phyloP scores from a whole-genome alignment of 1,140 invertebrate species.

The Drosophila punjabiensis region DNA sequence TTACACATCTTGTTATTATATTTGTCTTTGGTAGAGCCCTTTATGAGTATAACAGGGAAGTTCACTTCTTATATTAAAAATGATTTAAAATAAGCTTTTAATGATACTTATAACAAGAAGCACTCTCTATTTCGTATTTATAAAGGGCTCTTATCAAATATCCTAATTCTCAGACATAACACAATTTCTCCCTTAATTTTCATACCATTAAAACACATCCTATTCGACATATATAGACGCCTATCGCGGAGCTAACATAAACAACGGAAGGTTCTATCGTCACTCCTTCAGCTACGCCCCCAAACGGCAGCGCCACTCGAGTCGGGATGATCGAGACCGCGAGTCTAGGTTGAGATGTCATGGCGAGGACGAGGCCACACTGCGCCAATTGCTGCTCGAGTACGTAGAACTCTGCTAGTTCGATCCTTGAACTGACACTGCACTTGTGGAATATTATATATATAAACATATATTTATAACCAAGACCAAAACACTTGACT shows the following conservation, averaged over 20 bases:
- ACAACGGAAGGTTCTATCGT: slow-evolving; percentile 85
- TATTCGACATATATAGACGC: slow-evolving; percentile 51
- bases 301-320: slow-evolving; percentile 77
- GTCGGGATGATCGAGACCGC: slow-evolving; percentile 81
- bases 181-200: not conserved
- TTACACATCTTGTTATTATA: not conserved
- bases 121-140: not conserved
- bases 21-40: not conserved
- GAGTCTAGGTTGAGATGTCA: slow-evolving; percentile 85
- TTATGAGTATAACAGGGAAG: not conserved
- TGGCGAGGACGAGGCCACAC: slow-evolving; percentile 85
- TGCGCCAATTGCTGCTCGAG: slow-evolving; percentile 85
- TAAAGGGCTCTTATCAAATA: not conserved
- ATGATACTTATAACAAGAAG: not conserved
- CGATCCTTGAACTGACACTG: slow-evolving; percentile 1
- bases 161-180: not conserved
- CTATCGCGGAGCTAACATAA: slow-evolving; percentile 80
- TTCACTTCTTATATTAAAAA: not conserved
- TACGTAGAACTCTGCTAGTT: slow-evolving; percentile 61
- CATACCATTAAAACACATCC: not conserved
- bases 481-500: slow-evolving; percentile 6
- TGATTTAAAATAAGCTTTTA: no score
- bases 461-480: not conserved
- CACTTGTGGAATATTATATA: slow-evolving; percentile 2
- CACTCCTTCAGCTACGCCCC: slow-evolving; percentile 85